Conservation (phyloP, 2,888 invertebrate species). For the Punctoribates punctum region DNA sequence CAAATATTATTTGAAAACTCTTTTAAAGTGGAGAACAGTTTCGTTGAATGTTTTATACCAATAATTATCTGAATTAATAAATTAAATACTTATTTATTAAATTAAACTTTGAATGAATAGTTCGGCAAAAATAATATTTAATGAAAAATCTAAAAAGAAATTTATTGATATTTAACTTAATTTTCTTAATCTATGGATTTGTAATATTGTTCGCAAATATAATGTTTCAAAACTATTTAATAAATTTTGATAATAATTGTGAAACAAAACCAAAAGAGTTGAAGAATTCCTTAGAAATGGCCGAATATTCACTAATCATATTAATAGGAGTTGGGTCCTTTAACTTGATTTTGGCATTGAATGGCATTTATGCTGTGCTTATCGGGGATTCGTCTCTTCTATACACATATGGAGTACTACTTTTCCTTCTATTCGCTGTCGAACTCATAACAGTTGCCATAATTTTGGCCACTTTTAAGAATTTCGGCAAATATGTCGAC, state of each 20-base stretch:
- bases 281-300: background rate
- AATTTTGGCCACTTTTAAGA: conserved; percentile 22
- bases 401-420: background rate
- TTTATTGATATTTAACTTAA: conserved; percentile 20
- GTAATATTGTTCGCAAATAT: conserved; percentile 15
- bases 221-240: conserved; percentile 30
- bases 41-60: too few species aligned
- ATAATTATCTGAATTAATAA: too few species aligned
- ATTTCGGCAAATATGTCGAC: background rate
- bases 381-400: background rate
- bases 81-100: too few species aligned
- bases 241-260: conserved; percentile 17
- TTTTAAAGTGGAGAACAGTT: too few species aligned
- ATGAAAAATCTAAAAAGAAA: conserved; percentile 16
- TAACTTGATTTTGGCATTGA: conserved; percentile 21
- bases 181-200: conserved; percentile 21
- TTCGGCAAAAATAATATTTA: background rate
- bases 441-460: conserved; percentile 19
- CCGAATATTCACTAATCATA: background rate
- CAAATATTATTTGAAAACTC: too few species aligned
- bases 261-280: background rate
- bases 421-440: conserved; percentile 10
- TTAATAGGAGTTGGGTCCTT: conserved; percentile 14
- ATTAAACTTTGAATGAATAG: background rate
- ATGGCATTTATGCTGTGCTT: conserved; percentile 9